Evolutionary conservation across 2,888 invertebrate species (phyloP).

Genomic region (Embidobia sp.): DNA sequence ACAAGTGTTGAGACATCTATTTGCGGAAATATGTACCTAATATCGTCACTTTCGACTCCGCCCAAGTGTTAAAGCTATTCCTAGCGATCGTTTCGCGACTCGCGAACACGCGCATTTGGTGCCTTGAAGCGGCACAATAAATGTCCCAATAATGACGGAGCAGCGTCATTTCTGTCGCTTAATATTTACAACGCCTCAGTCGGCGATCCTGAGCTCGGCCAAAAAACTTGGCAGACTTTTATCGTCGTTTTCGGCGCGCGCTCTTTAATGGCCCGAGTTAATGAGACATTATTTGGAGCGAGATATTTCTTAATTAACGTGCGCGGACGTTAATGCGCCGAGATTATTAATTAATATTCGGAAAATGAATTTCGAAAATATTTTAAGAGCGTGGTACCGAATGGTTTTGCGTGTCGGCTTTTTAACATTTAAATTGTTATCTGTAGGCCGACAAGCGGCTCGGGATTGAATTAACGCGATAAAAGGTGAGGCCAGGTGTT

Average conservation of each 20-base stretch:
- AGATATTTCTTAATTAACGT: slow-evolving; percentile 50
- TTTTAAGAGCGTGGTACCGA: slow-evolving; percentile 17
- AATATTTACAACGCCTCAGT: slow-evolving; percentile 70
- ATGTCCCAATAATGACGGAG: slow-evolving; percentile 74
- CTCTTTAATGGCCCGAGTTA: slow-evolving; percentile 43
- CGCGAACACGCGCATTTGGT: slow-evolving; percentile 61
- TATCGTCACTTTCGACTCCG: slow-evolving; percentile 39
- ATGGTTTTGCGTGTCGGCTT: not conserved
- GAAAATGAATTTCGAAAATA: slow-evolving; percentile 27
- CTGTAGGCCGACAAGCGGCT: slow-evolving; percentile 14
- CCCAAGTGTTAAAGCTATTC: slow-evolving; percentile 72
- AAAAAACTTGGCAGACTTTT: slow-evolving; percentile 35
- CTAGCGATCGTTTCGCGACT: slow-evolving; percentile 64
- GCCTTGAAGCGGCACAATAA: slow-evolving; percentile 71
- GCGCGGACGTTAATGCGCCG: not conserved
- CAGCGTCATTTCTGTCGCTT: slow-evolving; percentile 71
- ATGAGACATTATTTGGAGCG: slow-evolving; percentile 43
- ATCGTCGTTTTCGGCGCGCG: slow-evolving; percentile 49
- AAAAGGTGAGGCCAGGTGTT: slow-evolving; percentile 33
- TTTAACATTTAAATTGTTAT: slow-evolving; percentile 28
- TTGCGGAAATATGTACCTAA: slow-evolving; percentile 53
- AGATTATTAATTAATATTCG: slow-evolving; percentile 43
- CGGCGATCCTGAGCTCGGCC: slow-evolving; percentile 5
- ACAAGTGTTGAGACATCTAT: slow-evolving; percentile 51
- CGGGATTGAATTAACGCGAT: slow-evolving; percentile 38